Evolutionary conservation across 2,888 invertebrate genomes (phyloP).

Genomic region (Andrena bucephala): DNA sequence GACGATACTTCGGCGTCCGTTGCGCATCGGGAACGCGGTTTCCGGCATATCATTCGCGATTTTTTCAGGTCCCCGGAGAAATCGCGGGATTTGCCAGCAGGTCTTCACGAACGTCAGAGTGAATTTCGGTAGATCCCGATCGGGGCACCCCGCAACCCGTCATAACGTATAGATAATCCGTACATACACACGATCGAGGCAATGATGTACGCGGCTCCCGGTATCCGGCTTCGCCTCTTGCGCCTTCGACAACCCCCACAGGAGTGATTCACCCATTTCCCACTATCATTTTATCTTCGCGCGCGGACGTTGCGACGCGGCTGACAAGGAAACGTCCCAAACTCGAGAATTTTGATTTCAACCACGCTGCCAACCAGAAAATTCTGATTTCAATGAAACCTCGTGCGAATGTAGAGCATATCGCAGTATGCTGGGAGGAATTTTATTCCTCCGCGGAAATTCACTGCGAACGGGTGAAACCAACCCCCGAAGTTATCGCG

Average conservation of each 20-base stretch:
- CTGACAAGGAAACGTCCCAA: too few species aligned
- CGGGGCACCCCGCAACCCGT: slow-evolving; percentile 56
- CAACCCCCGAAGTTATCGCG: too few species aligned
- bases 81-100: slow-evolving; percentile 81
- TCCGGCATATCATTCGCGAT: slow-evolving; percentile 81
- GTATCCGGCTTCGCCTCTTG: slow-evolving; percentile 42
- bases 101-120: slow-evolving; percentile 75
- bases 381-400: too few species aligned
- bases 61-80: slow-evolving; percentile 82
- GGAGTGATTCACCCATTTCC: slow-evolving; percentile 28
- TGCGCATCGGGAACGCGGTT: slow-evolving; percentile 62
- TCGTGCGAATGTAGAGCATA: too few species aligned
- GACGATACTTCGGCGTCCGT: slow-evolving; percentile 72
- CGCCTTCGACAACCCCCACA: slow-evolving; percentile 49
- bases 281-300: neutral
- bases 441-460: too few species aligned
- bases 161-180: slow-evolving; percentile 65
- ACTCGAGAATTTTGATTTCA: too few species aligned
- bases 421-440: too few species aligned
- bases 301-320: too few species aligned
- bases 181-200: slow-evolving; percentile 27
- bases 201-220: slow-evolving; percentile 53
- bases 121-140: slow-evolving; percentile 73
- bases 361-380: too few species aligned
- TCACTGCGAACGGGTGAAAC: too few species aligned